phyloP scores from a whole-genome alignment of 30 jellyfish, hydroid and myxozoan species.

The Clytia hemisphaerica region DNA sequence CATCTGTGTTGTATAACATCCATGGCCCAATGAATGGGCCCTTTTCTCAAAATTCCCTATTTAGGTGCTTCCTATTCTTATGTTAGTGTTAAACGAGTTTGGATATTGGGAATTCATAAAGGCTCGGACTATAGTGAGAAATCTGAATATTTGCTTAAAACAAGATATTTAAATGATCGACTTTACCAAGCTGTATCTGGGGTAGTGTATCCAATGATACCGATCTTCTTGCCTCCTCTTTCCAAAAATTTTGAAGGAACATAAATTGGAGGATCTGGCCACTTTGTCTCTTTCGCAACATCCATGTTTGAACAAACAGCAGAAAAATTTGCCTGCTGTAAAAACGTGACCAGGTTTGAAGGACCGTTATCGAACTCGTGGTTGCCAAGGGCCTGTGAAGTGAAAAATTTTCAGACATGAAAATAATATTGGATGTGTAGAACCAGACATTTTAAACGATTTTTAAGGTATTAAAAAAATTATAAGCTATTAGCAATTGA shows the following conservation, averaged over 20 bases:
- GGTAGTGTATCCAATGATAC: conserved; percentile 63
- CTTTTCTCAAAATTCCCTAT: no score
- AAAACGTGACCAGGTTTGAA: conserved; percentile 32
- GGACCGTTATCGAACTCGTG: conserved; percentile 84
- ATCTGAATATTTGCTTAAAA: not conserved
- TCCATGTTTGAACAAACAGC: conserved; percentile 62
- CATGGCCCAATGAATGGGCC: no score
- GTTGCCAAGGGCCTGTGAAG: conserved; percentile 67
- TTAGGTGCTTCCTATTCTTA: no score
- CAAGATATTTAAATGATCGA: not conserved
- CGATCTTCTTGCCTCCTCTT: conserved; percentile 37
- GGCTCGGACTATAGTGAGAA: not conserved
- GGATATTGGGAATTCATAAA: not conserved
- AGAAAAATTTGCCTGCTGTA: conserved; percentile 33
- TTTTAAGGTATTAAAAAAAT: not conserved
- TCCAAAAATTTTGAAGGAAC: conserved; percentile 18
- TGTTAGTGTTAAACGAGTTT: no score
- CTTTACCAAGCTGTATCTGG: conserved; percentile 40
- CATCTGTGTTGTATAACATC: no score
- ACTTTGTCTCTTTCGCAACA: conserved; percentile 29
- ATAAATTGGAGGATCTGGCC: conserved; percentile 43
- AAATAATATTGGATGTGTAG: no score
- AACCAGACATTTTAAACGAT: not conserved
- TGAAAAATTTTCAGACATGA: no score
- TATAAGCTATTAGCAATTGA: not conserved